phyloP scores from a whole-genome alignment of 2,888 invertebrate species.

The Nudaria mundana region DNA sequence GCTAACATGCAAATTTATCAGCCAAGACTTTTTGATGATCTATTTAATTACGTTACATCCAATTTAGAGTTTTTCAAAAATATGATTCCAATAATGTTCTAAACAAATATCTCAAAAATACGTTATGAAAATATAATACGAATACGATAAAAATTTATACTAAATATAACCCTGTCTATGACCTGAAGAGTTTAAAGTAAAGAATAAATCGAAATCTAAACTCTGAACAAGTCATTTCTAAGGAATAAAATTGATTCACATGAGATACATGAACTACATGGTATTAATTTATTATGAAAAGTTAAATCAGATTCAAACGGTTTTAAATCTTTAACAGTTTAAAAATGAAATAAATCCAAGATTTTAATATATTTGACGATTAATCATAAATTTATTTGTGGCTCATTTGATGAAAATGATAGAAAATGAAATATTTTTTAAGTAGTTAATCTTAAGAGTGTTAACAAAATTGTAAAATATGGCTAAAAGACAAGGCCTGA shows the following conservation, averaged over 20 bases:
- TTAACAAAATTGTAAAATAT: constrained; percentile 34
- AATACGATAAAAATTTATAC: constrained; percentile 81
- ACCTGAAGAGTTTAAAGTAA: constrained; percentile 78
- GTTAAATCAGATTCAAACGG: too few relatives aligned
- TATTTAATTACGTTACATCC: constrained; percentile 63
- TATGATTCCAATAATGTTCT: constrained; percentile 78
- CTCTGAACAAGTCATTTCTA: constrained; percentile 73
- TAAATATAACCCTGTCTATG: constrained; percentile 82
- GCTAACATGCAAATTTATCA: constrained; percentile 39
- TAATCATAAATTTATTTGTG: too few relatives aligned
- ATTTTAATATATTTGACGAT: too few relatives aligned
- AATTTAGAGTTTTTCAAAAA: constrained; percentile 79
- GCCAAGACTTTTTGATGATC: constrained; percentile 65
- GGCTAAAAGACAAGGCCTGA: constrained; percentile 63
- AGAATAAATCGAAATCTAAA: constrained; percentile 61
- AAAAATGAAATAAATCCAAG: too few relatives aligned
- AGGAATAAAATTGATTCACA: constrained; percentile 39
- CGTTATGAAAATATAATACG: constrained; percentile 80
- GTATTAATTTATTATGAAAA: too few relatives aligned
- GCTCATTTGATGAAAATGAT: too few relatives aligned
- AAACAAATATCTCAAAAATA: constrained; percentile 80
- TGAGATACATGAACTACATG: too few relatives aligned
- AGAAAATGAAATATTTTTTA: constrained; percentile 14
- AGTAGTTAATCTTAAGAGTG: constrained; percentile 23
- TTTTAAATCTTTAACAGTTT: too few relatives aligned